Conservation (phyloP, 2,888 invertebrate genomes). For the Chorisops tibialis region DNA sequence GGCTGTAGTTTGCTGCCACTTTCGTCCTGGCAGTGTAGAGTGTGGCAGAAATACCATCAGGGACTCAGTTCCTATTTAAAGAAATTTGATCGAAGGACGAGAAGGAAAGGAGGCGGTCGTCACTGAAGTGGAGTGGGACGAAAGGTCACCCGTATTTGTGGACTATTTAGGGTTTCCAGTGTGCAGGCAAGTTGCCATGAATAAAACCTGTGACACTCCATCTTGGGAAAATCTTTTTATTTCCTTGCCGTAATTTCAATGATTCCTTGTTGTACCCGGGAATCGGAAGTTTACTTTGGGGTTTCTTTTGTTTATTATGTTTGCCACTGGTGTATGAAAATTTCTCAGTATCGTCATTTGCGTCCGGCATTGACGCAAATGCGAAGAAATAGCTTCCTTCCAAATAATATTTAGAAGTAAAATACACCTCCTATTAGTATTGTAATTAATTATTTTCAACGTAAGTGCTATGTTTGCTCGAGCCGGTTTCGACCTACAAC, state of each 20-base stretch:
- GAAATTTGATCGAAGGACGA: not conserved
- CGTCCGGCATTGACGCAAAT: too few relatives aligned
- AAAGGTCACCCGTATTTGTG: constrained; percentile 26
- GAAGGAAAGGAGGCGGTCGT: not conserved
- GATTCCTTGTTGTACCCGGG: not conserved
- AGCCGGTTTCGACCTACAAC: too few relatives aligned
- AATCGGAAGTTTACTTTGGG: not conserved
- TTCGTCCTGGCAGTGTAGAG: constrained; percentile 9
- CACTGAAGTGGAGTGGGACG: not conserved
- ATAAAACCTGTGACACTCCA: constrained; percentile 12
- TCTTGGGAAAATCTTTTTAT: constrained; percentile 9
- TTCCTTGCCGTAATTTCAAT: not conserved
- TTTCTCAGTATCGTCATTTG: constrained; percentile 1
- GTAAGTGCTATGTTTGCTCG: too few relatives aligned
- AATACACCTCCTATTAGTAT: too few relatives aligned
- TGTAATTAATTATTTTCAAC: too few relatives aligned
- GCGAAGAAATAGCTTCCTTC: too few relatives aligned
- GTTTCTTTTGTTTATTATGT: too few relatives aligned
- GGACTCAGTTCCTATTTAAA: too few relatives aligned
- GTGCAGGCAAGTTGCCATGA: constrained; percentile 21
- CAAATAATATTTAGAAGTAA: too few relatives aligned
- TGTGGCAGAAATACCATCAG: constrained; percentile 9
- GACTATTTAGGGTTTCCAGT: constrained; percentile 7
- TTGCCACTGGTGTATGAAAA: constrained; percentile 10
- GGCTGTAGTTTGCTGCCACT: not conserved